Evolutionary conservation across 2,797 vertebrate species (phyloP).

Genomic region (Babyrousa celebensis): DNA sequence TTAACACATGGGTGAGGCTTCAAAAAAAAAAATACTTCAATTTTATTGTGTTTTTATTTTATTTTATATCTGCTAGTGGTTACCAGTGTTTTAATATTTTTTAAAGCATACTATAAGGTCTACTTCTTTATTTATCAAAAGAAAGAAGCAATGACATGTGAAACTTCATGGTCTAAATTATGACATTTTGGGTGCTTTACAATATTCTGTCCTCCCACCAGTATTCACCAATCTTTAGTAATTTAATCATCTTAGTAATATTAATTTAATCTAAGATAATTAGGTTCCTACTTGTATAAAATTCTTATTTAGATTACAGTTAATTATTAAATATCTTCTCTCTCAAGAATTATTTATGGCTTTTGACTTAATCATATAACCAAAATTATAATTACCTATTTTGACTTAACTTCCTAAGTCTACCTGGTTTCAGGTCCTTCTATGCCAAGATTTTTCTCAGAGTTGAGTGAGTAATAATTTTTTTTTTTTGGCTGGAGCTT

Average conservation of each 20-base stretch:
- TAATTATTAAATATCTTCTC: conserved; percentile 56
- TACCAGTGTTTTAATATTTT: conserved; percentile 36
- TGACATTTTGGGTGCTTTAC: neutral
- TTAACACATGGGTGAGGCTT: too few relatives aligned
- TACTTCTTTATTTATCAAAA: conserved; percentile 40
- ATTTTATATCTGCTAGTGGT: conserved; percentile 61
- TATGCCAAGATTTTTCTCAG: conserved; percentile 51
- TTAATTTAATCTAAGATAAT: conserved; percentile 43
- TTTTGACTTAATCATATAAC: conserved; percentile 51
- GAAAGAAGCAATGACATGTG: neutral
- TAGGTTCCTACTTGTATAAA: conserved; percentile 47
- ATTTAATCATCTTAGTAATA: neutral
- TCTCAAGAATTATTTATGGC: conserved; percentile 21
- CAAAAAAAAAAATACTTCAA: too few relatives aligned
- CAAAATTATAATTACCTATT: conserved; percentile 56
- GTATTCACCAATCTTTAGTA: neutral
- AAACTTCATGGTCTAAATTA: neutral
- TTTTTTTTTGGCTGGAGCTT: neutral
- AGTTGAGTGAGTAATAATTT: neutral
- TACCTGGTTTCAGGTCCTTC: conserved; percentile 51
- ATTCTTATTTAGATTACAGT: conserved; percentile 60
- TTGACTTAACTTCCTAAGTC: conserved; percentile 24
- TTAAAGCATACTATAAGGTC: conserved; percentile 13
- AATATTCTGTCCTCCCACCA: neutral
- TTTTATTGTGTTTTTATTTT: conserved; percentile 64